A percentile compares a stretch with the other conserved stretches of the same genome.
These are phyloP conservation scores for Peromyscus aztecus DNA, from an alignment of 2,797 vertebrate species.

Conservation along the genomic window DNA sequence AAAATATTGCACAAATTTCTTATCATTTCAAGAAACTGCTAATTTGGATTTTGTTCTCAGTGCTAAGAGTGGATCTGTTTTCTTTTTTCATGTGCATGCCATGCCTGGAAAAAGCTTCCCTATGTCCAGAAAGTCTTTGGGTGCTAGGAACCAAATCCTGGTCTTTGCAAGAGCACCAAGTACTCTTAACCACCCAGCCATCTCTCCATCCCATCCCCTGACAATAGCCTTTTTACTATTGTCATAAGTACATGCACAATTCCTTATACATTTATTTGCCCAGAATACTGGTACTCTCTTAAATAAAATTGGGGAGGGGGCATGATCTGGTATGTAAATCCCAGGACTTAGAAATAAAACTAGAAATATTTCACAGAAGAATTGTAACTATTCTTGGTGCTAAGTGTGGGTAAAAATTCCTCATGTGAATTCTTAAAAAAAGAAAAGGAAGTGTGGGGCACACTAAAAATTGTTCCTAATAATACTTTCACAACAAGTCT, in stretches of 20 bases:
- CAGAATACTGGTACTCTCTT: neutral
- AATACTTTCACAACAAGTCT: neutral
- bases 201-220: neutral
- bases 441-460: too few relatives aligned
- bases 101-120: rapidly evolving
- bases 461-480: neutral
- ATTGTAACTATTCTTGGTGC: neutral
- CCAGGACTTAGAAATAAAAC: neutral
- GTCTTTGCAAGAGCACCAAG: neutral
- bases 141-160: too few relatives aligned
- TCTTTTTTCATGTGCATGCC: neutral
- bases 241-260: neutral
- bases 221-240: neutral
- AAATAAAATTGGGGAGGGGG: neutral
- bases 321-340: neutral
- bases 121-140: neutral
- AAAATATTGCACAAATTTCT: neutral
- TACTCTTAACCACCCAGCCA: neutral
- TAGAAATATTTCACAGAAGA: slow-evolving; percentile 25
- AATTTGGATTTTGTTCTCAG: neutral
- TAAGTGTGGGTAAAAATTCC: neutral
- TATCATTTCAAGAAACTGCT: neutral
- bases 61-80: rapidly evolving
- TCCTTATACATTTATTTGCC: neutral
- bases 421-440: neutral